Percentiles rank a stretch among this genome's conserved stretches.
These are phyloP conservation scores for Nettapus auritus DNA, from an alignment of 2,113 vertebrate genomes.

Conservation along the genomic window DNA sequence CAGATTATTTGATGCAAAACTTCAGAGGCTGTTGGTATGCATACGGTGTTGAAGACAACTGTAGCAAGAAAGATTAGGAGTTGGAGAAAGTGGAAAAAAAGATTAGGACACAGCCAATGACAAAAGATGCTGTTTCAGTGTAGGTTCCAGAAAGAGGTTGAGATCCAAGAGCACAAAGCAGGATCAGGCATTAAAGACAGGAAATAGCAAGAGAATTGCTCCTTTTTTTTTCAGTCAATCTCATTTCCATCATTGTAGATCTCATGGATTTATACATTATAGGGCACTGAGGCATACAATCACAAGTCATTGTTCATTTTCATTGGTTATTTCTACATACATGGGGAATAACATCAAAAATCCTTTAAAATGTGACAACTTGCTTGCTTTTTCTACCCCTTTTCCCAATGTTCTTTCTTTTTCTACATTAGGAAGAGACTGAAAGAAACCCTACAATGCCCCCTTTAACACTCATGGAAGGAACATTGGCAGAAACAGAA, in stretches of 20 bases:
- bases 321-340: not conserved
- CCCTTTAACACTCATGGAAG: not conserved
- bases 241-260: not conserved
- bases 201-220: not conserved
- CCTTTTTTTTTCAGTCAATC: not conserved
- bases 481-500: not conserved
- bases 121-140: not conserved
- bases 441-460: not conserved
- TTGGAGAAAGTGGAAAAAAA: not conserved
- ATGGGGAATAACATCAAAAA: not conserved
- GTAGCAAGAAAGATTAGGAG: not conserved
- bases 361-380: not conserved
- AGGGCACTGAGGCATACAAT: not conserved
- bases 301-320: not conserved
- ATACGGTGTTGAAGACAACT: not conserved
- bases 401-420: not conserved
- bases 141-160: not conserved
- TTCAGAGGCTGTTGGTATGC: not conserved
- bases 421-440: not conserved
- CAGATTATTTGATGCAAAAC: slow-evolving; percentile 40
- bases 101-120: not conserved
- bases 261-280: not conserved
- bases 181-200: not conserved
- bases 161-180: not conserved
- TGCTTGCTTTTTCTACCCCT: not conserved